Evolutionary conservation across 2,888 invertebrate species (phyloP), one percentile per base, ranked within the genome.

Genomic region (Drosophila neotestacea): DNA sequence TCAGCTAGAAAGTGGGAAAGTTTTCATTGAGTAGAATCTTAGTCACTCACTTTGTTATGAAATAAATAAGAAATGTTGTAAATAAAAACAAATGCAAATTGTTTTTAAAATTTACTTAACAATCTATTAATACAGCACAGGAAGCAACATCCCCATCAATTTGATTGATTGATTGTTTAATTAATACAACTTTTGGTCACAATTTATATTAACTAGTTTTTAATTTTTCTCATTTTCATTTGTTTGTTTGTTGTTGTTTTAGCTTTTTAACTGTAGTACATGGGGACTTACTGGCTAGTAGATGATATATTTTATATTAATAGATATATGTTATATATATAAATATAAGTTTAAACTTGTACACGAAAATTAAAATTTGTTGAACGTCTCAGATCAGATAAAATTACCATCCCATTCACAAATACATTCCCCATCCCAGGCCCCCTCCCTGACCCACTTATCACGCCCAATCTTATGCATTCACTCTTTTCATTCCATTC

Each of bases 291-390:
- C 32, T 13, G 7, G 36, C 68, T 88, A 84, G 38, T 73, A 86
- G 88, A 88, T 84, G 84, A 84, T 84, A 84, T 87, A 85, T 71
- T 79, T 84, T 83, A 82, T 85, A 68, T 77, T 85, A 79, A 81
- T 83, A 66, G 79, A 81, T 82, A 77, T 83, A 69, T 70, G 63
- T 82, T 77, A 73, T 73, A 64, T 68, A 70, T 85, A 84, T 87
- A 84, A 79, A 85, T 88, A 84, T 88, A 85, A 60, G 77, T 85
- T 87, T 85, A 77, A 84, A 72, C 85, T 88, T 88, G 70, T 85
- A 88, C 85, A 88, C 80, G 65, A 79, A 84, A 88, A 79, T 75
- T 77, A 83, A 85, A 84, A 79, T 65, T 65, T 69, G 67, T 88
- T 79, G 71, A 82, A 82, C 79, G 71, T 73, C 72, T 73, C 73